These are phyloP conservation scores for Heliothis peltigera DNA, from an alignment of 2,888 invertebrate genomes.

Conservation along the genomic window DNA sequence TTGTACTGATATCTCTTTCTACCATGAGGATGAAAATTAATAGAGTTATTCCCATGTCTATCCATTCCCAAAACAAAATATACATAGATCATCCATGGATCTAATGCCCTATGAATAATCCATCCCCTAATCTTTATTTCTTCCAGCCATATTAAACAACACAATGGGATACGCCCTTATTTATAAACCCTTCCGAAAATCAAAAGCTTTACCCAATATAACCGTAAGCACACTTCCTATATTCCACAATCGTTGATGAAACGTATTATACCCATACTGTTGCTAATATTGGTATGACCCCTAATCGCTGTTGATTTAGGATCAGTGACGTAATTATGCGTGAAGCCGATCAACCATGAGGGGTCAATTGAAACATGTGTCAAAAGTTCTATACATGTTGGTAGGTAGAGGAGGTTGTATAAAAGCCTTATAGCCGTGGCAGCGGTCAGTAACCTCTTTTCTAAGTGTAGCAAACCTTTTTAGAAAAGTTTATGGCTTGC, in stretches of 20 bases:
- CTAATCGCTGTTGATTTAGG: slow-evolving; percentile 53
- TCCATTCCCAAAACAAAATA: too few species aligned
- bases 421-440: slow-evolving; percentile 14
- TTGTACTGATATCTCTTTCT: too few species aligned
- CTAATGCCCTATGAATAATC: too few species aligned
- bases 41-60: too few species aligned
- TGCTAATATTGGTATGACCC: slow-evolving; percentile 48
- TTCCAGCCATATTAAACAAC: not conserved
- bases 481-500: not conserved
- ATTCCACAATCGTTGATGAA: slow-evolving; percentile 13
- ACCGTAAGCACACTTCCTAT: slow-evolving; percentile 1
- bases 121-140: too few species aligned
- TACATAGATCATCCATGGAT: too few species aligned
- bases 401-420: not conserved
- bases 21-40: too few species aligned
- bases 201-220: slow-evolving; percentile 8
- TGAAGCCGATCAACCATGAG: slow-evolving; percentile 18
- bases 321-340: slow-evolving; percentile 43
- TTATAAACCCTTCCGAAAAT: not conserved
- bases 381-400: slow-evolving; percentile 20
- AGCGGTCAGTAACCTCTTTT: slow-evolving; percentile 8
- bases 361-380: slow-evolving; percentile 15
- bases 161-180: not conserved
- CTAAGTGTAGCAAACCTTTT: not conserved
- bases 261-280: slow-evolving; percentile 19